These are phyloP conservation scores for Lacerta agilis DNA, from an alignment of 2,797 vertebrate species.

Conservation along the genomic window DNA sequence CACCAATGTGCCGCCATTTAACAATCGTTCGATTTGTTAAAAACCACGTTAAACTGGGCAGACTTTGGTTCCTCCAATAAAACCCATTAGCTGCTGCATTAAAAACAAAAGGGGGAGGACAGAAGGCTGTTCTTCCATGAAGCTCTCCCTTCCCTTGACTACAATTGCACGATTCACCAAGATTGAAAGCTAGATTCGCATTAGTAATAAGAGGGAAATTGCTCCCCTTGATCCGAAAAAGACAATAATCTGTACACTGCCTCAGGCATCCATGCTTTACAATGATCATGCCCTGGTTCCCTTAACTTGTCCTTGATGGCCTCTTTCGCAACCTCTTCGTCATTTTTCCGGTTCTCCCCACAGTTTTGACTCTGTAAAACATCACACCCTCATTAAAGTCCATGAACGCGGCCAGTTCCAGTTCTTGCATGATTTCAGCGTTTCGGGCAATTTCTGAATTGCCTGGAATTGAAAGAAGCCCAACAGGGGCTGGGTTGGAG, in stretches of 20 bases:
- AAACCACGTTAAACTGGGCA: neutral
- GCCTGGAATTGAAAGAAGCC: neutral
- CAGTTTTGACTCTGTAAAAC: slow-evolving; percentile 19
- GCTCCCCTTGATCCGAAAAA: slow-evolving; percentile 1
- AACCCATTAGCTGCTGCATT: neutral
- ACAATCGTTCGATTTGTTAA: neutral
- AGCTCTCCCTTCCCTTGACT: neutral
- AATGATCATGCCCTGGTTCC: rapidly evolving
- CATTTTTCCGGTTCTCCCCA: neutral
- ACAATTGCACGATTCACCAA: slow-evolving; percentile 3
- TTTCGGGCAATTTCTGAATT: neutral
- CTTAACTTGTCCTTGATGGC: slow-evolving; percentile 9
- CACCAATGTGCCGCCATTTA: neutral
- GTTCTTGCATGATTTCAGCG: neutral
- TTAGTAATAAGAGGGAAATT: neutral
- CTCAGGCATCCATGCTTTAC: neutral
- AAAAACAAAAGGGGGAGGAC: neutral
- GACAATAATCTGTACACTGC: neutral
- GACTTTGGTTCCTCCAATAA: neutral
- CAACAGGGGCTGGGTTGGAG: neutral
- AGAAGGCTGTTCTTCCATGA: neutral
- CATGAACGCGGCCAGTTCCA: neutral
- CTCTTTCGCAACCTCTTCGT: neutral
- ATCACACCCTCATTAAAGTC: neutral
- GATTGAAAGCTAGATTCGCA: neutral